Percentiles rank a stretch among this genome's conserved stretches.
phyloP scores from a whole-genome alignment of 2,888 invertebrate species.

The Brachypterus glaber region DNA sequence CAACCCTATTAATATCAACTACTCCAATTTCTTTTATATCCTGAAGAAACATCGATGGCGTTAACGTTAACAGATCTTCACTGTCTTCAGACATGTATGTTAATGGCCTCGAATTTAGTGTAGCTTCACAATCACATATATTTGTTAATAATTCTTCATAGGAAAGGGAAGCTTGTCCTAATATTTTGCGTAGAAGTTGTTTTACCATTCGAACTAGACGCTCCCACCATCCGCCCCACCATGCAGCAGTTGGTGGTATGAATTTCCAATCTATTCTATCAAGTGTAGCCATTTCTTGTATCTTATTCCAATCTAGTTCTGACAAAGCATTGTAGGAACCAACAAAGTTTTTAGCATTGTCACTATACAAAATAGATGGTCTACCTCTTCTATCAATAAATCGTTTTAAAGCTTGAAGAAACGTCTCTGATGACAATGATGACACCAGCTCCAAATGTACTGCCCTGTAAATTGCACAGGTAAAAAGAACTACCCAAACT shows the following conservation, averaged over 20 bases:
- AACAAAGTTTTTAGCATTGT: neutral
- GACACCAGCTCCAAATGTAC: constrained; percentile 34
- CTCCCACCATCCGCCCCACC: constrained; percentile 6
- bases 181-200: constrained; percentile 1
- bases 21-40: neutral
- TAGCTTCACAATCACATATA: constrained; percentile 3
- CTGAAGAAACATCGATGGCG: neutral
- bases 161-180: constrained; percentile 4
- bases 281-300: neutral
- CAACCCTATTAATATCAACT: too few species aligned
- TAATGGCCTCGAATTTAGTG: constrained; percentile 8
- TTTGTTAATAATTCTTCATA: constrained; percentile 8
- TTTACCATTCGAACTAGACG: constrained; percentile 1
- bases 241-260: neutral
- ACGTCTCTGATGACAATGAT: constrained; percentile 26
- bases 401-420: neutral
- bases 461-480: constrained; percentile 33
- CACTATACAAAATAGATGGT: neutral
- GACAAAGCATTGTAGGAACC: neutral
- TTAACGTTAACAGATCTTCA: neutral
- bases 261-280: neutral
- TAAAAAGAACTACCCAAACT: constrained; percentile 32
- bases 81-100: constrained; percentile 5
- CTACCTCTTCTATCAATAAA: neutral
- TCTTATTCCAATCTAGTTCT: neutral